These are phyloP conservation scores for Gyps fulvus DNA, from an alignment of 2,113 vertebrate genomes.

Conservation along the genomic window DNA sequence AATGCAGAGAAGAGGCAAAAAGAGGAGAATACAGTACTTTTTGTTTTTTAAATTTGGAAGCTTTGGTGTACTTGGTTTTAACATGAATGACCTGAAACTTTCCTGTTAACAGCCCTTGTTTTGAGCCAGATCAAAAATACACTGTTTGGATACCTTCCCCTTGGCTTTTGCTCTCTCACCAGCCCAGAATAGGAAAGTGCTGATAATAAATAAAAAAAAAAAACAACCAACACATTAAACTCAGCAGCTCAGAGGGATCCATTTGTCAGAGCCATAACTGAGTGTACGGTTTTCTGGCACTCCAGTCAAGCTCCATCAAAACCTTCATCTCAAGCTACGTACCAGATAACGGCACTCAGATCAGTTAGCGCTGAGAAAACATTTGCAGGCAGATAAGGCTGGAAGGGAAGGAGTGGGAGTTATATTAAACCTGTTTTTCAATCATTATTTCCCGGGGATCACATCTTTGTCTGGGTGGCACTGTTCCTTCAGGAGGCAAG, in stretches of 20 bases:
- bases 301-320: not conserved
- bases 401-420: not conserved
- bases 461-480: not conserved
- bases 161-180: not conserved
- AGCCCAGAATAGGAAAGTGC: not conserved
- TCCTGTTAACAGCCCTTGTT: not conserved
- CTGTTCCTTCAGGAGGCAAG: not conserved
- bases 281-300: not conserved
- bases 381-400: not conserved
- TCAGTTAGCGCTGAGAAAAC: not conserved
- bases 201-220: not conserved
- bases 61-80: not conserved
- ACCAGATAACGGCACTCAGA: fast-evolving
- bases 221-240: not conserved
- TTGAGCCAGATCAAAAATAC: not conserved
- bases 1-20: not conserved
- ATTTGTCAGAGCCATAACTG: not conserved
- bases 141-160: not conserved
- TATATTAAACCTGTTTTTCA: not conserved
- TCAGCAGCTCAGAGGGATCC: not conserved
- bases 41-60: not conserved
- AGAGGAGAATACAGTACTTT: not conserved
- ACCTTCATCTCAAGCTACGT: not conserved
- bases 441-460: fast-evolving
- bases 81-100: not conserved